Base-by-base conservation (phyloP, 2,888 invertebrate genomes). In the Notodonta dromedarius region DNA sequence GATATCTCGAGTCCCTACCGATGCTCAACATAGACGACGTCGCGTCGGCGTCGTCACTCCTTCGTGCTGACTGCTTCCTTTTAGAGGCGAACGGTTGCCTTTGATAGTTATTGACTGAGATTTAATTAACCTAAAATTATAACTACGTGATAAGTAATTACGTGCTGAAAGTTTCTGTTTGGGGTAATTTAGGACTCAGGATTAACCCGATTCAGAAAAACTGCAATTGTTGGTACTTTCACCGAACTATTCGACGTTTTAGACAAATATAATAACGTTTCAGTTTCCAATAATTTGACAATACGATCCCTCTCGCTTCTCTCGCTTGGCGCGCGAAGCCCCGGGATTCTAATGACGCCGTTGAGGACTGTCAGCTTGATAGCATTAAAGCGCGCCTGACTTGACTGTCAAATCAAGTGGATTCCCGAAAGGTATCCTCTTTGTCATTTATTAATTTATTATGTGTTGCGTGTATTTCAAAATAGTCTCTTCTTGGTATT, bases 401-500 rank as follows among this genome's bases (percentile, higher is more conserved):
- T 70, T 62, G 53, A 54, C 62, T 65, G 70, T 67, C 71, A 65
- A 65, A 68, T 67, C 60, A 71, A 67, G 63, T 62, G 58, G 57
- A 58, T 62, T 48, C 35, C 12, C 32, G 13, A 5, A 32, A 35
- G 53, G 13, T 6, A 6, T 16, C 32, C 16, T 16, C 24, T 32
- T 11, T 11, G 53, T 6, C 13, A 13, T 12, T 7, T 32, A 32
- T 53, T 13, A 7, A 35, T 35, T 7, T 32, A 32, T 53, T 13
- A 7, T 53, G n/a, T 35, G 32, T 2, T n/a, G 4, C 4, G 12
- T 35, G 35, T 53, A 51, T 24, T 9, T 14, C 1, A 24, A 5
- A 24, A 16, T 16, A 24, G 5, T 46, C 1, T 46, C 5, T 13
- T 46, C 13, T 46, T n/a, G 13, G 5, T 46, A 13, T n/a, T 46